These are phyloP conservation scores for Eriocheir sinensis DNA, from an alignment of 1,140 invertebrate species.

Conservation along the genomic window DNA sequence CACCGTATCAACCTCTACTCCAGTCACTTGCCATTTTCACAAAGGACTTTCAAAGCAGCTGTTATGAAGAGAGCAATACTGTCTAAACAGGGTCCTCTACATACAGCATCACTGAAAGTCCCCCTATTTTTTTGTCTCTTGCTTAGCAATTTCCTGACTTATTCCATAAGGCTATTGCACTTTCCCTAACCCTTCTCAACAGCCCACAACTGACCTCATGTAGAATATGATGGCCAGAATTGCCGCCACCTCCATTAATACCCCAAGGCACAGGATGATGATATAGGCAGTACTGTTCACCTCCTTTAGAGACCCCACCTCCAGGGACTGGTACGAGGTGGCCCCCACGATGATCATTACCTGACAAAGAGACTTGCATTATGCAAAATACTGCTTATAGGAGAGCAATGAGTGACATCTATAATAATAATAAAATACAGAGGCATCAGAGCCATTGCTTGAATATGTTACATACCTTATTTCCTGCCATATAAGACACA, in stretches of 20 bases:
- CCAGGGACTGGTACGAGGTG: conserved; percentile 63
- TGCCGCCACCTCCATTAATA: conserved; percentile 65
- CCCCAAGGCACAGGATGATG: conserved; percentile 64
- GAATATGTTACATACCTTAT: too few relatives aligned
- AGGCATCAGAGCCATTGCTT: too few relatives aligned
- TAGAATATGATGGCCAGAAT: conserved; percentile 68
- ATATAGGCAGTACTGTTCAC: conserved; percentile 69
- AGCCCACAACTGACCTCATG: conserved; percentile 57
- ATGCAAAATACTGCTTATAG: too few relatives aligned
- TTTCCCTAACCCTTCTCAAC: background rate
- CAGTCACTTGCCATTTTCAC: conserved; percentile 2
- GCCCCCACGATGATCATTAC: conserved; percentile 75
- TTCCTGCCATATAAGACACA: too few relatives aligned
- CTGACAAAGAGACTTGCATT: conserved; percentile 10
- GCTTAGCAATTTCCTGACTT: background rate
- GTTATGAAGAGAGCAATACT: background rate
- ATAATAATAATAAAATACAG: too few relatives aligned
- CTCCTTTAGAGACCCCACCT: conserved; percentile 50
- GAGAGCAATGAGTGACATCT: too few relatives aligned
- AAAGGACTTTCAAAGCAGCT: background rate
- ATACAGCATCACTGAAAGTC: too few relatives aligned
- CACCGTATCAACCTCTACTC: too few relatives aligned
- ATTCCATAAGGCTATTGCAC: background rate
- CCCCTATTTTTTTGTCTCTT: background rate
- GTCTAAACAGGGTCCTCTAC: too few relatives aligned